phyloP scores from a whole-genome alignment of 2,113 vertebrate genomes.

The Hydrolagus affinis region DNA sequence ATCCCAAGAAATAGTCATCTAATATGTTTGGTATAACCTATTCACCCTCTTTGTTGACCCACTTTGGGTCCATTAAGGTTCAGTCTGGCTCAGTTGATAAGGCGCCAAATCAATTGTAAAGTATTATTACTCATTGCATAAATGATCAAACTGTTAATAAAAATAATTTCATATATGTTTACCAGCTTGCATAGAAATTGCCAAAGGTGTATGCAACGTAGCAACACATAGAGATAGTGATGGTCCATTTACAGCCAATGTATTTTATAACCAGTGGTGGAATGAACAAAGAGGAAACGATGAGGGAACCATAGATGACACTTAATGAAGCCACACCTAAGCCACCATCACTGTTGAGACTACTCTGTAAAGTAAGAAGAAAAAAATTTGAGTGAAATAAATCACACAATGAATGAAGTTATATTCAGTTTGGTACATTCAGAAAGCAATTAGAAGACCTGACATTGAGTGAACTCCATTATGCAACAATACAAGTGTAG shows the following conservation, averaged over 20 bases:
- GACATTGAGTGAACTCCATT: background rate
- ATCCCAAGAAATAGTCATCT: too few relatives aligned
- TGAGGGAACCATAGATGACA: conserved; percentile 73
- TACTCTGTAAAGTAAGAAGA: conserved; percentile 66
- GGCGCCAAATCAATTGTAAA: too few relatives aligned
- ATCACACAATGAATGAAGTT: background rate
- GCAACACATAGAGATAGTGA: conserved; percentile 76
- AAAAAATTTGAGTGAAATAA: background rate
- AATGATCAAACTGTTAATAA: background rate
- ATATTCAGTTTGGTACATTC: background rate
- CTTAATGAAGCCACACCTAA: conserved; percentile 81
- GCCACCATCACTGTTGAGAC: conserved; percentile 73
- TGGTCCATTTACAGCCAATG: conserved; percentile 90
- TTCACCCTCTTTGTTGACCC: too few relatives aligned
- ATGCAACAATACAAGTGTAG: background rate
- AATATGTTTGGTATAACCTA: too few relatives aligned
- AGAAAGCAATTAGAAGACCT: background rate
- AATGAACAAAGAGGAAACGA: conserved; percentile 86
- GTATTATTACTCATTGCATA: too few relatives aligned
- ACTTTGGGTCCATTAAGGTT: too few relatives aligned
- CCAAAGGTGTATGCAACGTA: conserved; percentile 81
- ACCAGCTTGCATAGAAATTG: conserved; percentile 87
- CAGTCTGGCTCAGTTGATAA: too few relatives aligned
- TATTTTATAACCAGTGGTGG: conserved; percentile 80
- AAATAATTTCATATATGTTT: conserved; percentile 35